phyloP scores from a whole-genome alignment of 2,113 vertebrate genomes.

The Colaptes auratus region DNA sequence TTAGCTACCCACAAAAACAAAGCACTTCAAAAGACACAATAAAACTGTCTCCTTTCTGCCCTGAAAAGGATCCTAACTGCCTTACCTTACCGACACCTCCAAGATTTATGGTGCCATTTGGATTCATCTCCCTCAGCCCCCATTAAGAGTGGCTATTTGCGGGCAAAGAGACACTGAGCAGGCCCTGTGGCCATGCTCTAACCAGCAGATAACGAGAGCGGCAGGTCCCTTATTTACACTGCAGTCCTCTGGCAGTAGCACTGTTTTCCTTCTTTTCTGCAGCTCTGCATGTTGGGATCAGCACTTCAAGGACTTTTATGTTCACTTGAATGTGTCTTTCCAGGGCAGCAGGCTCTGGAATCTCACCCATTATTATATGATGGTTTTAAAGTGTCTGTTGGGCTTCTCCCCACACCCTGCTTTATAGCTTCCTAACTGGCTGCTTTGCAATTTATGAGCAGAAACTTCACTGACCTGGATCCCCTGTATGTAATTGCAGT shows the following conservation, averaged over 20 bases:
- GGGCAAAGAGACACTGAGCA: slow-evolving; percentile 47
- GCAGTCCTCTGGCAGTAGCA: not conserved
- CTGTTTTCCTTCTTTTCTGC: not conserved
- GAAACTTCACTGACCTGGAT: not conserved
- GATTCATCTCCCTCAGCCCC: slow-evolving; percentile 33
- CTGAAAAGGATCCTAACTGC: slow-evolving; percentile 32
- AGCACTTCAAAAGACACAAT: slow-evolving; percentile 17
- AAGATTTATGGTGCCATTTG: slow-evolving; percentile 44
- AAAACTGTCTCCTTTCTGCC: slow-evolving; percentile 28
- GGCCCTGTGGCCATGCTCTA: not conserved
- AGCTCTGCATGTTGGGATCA: not conserved
- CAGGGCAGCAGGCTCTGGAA: not conserved
- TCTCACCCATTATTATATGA: not conserved
- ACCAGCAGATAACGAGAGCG: not conserved
- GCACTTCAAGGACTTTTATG: slow-evolving; percentile 42
- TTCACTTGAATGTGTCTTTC: slow-evolving; percentile 51
- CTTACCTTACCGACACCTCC: slow-evolving; percentile 5
- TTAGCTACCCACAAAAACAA: not conserved
- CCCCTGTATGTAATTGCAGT: slow-evolving; percentile 18
- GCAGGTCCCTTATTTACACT: slow-evolving; percentile 27
- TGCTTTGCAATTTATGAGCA: slow-evolving; percentile 19
- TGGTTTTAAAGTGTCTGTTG: not conserved
- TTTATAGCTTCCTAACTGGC: slow-evolving; percentile 37
- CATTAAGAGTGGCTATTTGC: slow-evolving; percentile 38
- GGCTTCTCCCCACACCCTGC: not conserved